Base-by-base conservation (phyloP, 2,797 vertebrate genomes). In the Phoebastria nigripes region DNA sequence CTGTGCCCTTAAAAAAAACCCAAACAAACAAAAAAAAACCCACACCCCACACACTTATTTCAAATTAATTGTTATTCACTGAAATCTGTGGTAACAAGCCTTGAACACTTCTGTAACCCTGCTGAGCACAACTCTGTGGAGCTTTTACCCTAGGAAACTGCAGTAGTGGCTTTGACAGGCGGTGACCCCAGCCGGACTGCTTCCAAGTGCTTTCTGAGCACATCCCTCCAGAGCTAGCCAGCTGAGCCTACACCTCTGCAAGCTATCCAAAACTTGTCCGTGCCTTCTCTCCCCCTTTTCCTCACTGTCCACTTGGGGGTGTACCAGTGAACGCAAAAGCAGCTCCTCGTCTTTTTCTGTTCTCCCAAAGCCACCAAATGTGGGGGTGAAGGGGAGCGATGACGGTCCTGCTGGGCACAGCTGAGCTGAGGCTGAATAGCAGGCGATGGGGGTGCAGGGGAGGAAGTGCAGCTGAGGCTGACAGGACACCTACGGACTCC, bases 301-400 rank as follows among this genome's bases (percentile, higher is more conserved):
- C 93, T 87, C 2, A 4, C 89, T 25, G 49, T 95, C 89, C 91
- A 6, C 89, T 92, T 93, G 82, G 89, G 89, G 95, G 91, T 89
- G 81, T 92, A 77, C 65, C 44, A 2, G 19, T 2, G 85, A 83
- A 18, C 10, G 11, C 59, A 26, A 49, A 59, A 56, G 39, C 72
- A 31, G 52, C 47, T 86, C 54, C 87, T 89, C 2, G 24, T 11
- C 37, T 86, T 62, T 31, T 49, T 31, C 35, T 8, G 13, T 12
- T 81, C 44, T 89, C 66, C 39, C 69, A 16, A 22, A 46, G 65
- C 24, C 22, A 11, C 14, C 18, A 2, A 51, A 37, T 2, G 5
- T 1, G 63, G 66, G 51, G 49, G 31, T 17, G 69, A 62, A 59
- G 54, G 81, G 66, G 25, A 85, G 26, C 2, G 28, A 19, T 29